These are phyloP conservation scores for Microchrysa polita DNA, from an alignment of 2,888 invertebrate species.

Conservation along the genomic window DNA sequence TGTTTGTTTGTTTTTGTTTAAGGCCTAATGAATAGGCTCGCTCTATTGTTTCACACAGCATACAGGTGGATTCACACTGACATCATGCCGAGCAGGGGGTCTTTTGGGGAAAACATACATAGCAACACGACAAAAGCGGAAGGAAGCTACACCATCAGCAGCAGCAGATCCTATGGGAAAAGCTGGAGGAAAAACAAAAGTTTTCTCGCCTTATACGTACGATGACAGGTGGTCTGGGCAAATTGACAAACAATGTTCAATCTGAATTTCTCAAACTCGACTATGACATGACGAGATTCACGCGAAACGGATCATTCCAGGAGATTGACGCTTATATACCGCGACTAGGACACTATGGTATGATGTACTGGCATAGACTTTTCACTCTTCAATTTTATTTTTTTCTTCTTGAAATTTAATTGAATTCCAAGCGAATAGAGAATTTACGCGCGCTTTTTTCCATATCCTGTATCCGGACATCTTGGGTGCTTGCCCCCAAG, in stretches of 20 bases:
- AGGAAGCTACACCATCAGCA: too few relatives aligned
- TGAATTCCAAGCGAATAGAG: constrained; percentile 25
- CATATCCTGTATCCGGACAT: background rate
- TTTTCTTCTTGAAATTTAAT: constrained; percentile 19
- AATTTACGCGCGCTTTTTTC: constrained; percentile 1
- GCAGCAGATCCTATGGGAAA: too few relatives aligned
- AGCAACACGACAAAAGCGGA: background rate
- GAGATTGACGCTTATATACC: too few relatives aligned
- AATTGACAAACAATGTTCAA: constrained; percentile 3
- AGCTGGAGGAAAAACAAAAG: too few relatives aligned
- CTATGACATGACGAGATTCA: too few relatives aligned
- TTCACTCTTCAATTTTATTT: too few relatives aligned
- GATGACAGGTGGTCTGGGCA: background rate
- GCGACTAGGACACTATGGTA: too few relatives aligned
- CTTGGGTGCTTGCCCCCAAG: too few relatives aligned
- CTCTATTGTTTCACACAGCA: background rate
- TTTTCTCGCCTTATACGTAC: too few relatives aligned
- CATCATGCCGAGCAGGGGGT: background rate
- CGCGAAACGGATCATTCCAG: too few relatives aligned
- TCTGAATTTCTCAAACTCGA: background rate
- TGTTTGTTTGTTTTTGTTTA: background rate
- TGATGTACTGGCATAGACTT: too few relatives aligned
- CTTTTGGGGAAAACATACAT: background rate
- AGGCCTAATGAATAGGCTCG: constrained; percentile 1
- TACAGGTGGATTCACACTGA: background rate